Conservation (phyloP, 2,888 invertebrate species). For the Cerastis leucographa region DNA sequence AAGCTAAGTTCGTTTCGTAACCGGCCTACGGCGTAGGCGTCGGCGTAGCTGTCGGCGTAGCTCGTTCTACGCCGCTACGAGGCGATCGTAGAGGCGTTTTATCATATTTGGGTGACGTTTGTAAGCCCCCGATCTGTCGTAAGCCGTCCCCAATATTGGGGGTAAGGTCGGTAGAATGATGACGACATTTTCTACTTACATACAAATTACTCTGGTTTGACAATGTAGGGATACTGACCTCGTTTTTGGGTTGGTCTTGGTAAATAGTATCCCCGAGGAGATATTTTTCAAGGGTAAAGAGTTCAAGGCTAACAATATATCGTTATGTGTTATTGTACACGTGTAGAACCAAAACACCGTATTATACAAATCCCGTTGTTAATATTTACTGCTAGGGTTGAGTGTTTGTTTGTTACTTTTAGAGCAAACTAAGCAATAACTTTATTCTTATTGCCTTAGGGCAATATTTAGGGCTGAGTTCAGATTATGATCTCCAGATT, state of each 20-base stretch:
- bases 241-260: conserved; percentile 26
- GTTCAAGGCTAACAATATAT: conserved; percentile 32
- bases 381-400: neutral
- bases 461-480: neutral
- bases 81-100: conserved; percentile 54
- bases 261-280: conserved; percentile 19
- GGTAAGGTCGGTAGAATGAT: conserved; percentile 56
- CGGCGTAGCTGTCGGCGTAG: conserved; percentile 50
- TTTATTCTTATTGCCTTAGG: neutral
- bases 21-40: conserved; percentile 62
- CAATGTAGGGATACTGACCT: conserved; percentile 46
- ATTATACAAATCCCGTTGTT: neutral
- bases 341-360: neutral
- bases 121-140: conserved; percentile 61
- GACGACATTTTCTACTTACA: conserved; percentile 59
- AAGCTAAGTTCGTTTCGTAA: conserved; percentile 55
- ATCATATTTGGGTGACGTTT: conserved; percentile 57
- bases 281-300: conserved; percentile 38
- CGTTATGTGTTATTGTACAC: conserved; percentile 17
- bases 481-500: no score
- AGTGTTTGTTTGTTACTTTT: neutral
- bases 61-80: conserved; percentile 53
- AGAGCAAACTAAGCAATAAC: neutral
- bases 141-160: conserved; percentile 62
- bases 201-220: conserved; percentile 60